Base-by-base conservation (phyloP, 2,888 invertebrate species). In the Watsonalla binaria region DNA sequence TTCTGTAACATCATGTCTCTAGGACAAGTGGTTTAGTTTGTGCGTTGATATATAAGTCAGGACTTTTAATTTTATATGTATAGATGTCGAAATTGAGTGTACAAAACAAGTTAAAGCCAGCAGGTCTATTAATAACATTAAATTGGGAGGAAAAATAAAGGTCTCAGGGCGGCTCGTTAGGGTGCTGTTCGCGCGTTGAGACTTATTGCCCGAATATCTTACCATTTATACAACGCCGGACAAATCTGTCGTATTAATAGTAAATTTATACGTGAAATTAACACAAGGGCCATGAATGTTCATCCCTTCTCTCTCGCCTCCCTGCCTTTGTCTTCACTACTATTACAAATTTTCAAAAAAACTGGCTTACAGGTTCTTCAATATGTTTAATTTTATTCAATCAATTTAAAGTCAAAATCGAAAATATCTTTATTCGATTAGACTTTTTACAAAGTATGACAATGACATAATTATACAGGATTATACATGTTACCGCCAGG, bases 171-270 rank as follows among this genome's bases (percentile, higher is more conserved):
- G 66, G 60, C 78, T 80, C 78, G 77, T 79, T 82, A 83, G 70
- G 74, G 51, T 59, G 65, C 61, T 74, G 75, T 75, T 77, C 68
- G 65, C 69, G 66, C 68, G 62, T 59, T 47, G 61, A 71, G 80
- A 80, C 74, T 78, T 80, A 80, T 78, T 68, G 74, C 62, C 65
- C 51, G 80, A 74, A 84, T 84, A 82, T 72, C 82, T 84, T 84
- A 79, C 75, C 82, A 82, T 83, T 73, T 72, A 67, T 77, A 72
- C 63, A 51, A 53, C 63, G 63, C 62, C 53, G 68, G 67, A 66
- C 68, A 58, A 64, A 62, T 68, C 64, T 59, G 59, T 68, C 66
- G 77, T 78, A 80, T 78, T 75, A 76, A 81, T 80, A 78, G 72
- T 72, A 66, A 78, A 68, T 81, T 81, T 80, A 81, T 80, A 72